phyloP scores from a whole-genome alignment of 2,113 vertebrate species.

The Mesitornis unicolor region DNA sequence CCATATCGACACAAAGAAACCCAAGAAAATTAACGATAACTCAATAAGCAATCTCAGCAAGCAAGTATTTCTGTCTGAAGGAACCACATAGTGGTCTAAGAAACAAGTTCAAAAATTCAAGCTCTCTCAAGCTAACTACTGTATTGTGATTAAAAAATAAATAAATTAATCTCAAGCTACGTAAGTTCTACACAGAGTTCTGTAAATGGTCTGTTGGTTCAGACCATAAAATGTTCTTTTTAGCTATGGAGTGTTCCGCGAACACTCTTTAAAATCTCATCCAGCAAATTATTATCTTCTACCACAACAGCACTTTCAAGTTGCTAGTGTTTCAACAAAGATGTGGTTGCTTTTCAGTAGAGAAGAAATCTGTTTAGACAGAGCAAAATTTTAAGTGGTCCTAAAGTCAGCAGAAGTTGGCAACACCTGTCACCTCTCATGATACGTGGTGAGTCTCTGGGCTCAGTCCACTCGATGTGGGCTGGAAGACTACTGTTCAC shows the following conservation, averaged over 20 bases:
- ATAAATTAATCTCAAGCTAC: background rate
- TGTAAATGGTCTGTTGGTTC: background rate
- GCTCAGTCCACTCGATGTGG: background rate
- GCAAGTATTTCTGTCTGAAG: background rate
- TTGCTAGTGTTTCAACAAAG: background rate
- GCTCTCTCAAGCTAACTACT: background rate
- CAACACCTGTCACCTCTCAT: background rate
- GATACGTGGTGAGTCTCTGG: background rate
- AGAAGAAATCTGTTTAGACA: background rate
- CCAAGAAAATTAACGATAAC: background rate
- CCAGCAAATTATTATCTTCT: background rate
- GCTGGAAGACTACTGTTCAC: background rate
- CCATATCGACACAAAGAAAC: background rate
- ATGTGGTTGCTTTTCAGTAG: background rate
- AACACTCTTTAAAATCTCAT: background rate
- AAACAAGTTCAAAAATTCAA: background rate
- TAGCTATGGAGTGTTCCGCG: background rate
- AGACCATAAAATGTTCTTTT: background rate
- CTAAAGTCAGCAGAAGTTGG: background rate
- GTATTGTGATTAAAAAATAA: background rate
- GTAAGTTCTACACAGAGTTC: rapidly evolving
- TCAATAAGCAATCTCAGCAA: background rate
- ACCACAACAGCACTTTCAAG: background rate
- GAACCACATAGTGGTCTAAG: background rate
- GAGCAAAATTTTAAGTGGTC: background rate